Percentiles rank a stretch among this genome's conserved stretches.
phyloP scores from a whole-genome alignment of 2,113 vertebrate genomes.

The Peromyscus leucopus region DNA sequence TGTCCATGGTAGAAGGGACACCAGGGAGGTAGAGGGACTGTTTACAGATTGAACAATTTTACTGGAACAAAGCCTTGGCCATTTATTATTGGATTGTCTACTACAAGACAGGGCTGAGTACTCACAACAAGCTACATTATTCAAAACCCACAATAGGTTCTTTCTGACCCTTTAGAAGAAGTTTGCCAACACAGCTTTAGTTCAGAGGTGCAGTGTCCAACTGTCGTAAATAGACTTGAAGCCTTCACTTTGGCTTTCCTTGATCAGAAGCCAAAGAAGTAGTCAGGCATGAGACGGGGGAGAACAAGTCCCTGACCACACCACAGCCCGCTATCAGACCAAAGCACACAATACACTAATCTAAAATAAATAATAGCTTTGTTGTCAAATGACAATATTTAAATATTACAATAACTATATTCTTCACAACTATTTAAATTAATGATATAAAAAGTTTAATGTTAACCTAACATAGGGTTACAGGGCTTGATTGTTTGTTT shows the following conservation, averaged over 20 bases:
- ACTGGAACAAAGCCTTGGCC: neutral
- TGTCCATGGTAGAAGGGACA: neutral
- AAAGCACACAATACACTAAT: neutral
- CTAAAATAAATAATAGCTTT: neutral
- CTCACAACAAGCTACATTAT: neutral
- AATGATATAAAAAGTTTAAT: neutral
- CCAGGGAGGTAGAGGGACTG: neutral
- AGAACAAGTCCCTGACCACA: neutral
- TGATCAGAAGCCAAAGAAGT: slow-evolving; percentile 7
- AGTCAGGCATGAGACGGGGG: neutral
- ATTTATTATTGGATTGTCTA: neutral
- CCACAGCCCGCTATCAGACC: neutral
- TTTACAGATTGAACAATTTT: neutral
- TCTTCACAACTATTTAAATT: slow-evolving; percentile 19
- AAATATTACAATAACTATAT: neutral
- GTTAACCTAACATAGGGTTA: slow-evolving; percentile 6
- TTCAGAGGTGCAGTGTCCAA: neutral
- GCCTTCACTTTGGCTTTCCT: slow-evolving; percentile 10
- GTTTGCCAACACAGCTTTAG: neutral
- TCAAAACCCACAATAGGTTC: neutral
- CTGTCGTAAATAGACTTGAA: slow-evolving; percentile 25
- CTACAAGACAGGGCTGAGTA: neutral
- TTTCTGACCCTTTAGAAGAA: neutral
- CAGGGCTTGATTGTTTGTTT: neutral
- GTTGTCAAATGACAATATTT: slow-evolving; percentile 10